Evolutionary conservation across 2,888 invertebrate species (phyloP), one percentile per base, ranked within the genome.

Genomic region (Eupithecia subumbrata): DNA sequence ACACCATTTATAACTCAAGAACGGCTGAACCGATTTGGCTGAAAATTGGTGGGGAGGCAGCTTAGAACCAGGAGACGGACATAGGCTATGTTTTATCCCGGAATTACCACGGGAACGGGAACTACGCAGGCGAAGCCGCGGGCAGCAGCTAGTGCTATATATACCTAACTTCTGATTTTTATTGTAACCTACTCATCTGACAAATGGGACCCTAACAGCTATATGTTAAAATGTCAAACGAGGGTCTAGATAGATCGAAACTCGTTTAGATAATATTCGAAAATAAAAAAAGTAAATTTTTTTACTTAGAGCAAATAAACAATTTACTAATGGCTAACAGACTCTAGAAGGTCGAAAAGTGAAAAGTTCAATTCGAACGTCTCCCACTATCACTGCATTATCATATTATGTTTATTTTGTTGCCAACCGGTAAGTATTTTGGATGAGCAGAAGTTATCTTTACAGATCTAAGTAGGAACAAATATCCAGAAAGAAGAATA

Each of bases 321-420:
- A n/a, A n/a, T 22, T 22, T 56, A 9, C 11, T 56, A 22, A 22
- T 56, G 11, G 9, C 11, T 22, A 12, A 52, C n/a, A 22, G n/a
- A 52, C 11, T 60, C 25, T 5, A 60, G 52, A 60, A 60, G 60
- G 5, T 25, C 25, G 25, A 12, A 60, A 14, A 14, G 12, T 60
- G 12, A 22, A 25, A 52, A 56, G 9, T 45, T 22, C 11, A 22
- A 22, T 56, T 56, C 22, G 56, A 63, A 63, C 30, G 64, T 64
- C 2, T 63, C 30, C 18, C 3, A 30, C 30, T 16, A 16, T 64
- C 25, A 30, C 64, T n/a, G n/a, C 30, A 64, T 34, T 64, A 64
- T 60, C 60, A 22, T 30, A 30, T 66, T n/a, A 5, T 40, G 40
- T 66, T 67, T 67, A 40, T 60, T 60, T 60, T 67, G 66, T 67